Evolutionary conservation across 1,140 invertebrate genomes (phyloP), one percentile per base, ranked within the genome.

Genomic region (Solenopsis invicta): DNA sequence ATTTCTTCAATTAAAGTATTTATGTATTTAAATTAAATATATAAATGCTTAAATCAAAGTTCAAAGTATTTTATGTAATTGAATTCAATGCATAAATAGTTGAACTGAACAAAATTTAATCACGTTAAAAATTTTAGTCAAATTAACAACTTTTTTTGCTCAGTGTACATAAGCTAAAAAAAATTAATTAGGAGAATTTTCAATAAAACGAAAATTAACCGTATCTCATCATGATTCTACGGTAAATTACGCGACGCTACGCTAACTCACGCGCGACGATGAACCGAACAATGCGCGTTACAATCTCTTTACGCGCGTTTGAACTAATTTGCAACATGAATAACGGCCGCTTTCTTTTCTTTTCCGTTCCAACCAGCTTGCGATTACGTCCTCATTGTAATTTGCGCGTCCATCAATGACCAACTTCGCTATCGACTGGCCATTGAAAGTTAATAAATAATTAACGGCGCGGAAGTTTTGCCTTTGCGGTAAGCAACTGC

Each of bases 201-300:
- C 41, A 48, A 29, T 56, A 84, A 62, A 84, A 41, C 9, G 29
- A 29, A 29, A 62, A 24, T 84, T 84, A 84, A 75, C 56, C 24
- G 69, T 45, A 48, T 82, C 54, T 61, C 66, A 69, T 37, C 24
- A 82, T 71, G 29, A 37, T n/a, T 45, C 24, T 66, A 13, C 34
- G 29, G 1, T 37, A 54, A 56, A 18, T 74, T 75, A 84, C 54
- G 54, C 69, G 41, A n/a, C 54, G 54, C 45, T 74, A 54, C 41
- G 29, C 54, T 74, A 75, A 84, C 74, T 61, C 54, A 24, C 56
- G 5, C 9, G 54, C 80, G n/a, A 84, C 80, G 75, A 75, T 62
- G 69, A 84, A 18, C 48, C 41, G 18, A 64, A 62, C 69, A 84
- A 75, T 84, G 80, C 80, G 29, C 69, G 41, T 75, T 50, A 75